These are phyloP conservation scores for Lymantria dispar DNA, from an alignment of 2,888 invertebrate genomes.

Conservation along the genomic window DNA sequence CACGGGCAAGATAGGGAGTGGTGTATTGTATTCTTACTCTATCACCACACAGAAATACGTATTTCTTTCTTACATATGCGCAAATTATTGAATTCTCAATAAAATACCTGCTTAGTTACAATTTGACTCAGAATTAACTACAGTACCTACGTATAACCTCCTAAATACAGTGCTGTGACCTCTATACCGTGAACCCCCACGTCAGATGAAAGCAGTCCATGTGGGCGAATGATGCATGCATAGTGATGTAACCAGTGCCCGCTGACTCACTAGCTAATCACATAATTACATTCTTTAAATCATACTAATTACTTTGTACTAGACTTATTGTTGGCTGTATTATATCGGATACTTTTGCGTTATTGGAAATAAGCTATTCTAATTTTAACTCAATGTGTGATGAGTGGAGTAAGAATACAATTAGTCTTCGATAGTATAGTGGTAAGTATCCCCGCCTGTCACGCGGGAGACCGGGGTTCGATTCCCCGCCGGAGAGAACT, in stretches of 20 bases:
- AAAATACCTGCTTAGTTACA: background rate
- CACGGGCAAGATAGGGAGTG: too few relatives aligned
- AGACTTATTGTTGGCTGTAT: constrained; percentile 10
- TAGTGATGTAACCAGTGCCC: constrained; percentile 27
- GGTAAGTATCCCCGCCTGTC: constrained; percentile 83
- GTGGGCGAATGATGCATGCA: constrained; percentile 34
- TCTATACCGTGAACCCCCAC: constrained; percentile 17
- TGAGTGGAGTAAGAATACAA: too few relatives aligned
- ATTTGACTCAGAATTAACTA: background rate
- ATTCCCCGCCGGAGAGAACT: constrained; percentile 79
- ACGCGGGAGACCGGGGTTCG: constrained; percentile 84
- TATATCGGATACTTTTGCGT: background rate
- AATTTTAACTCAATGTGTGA: too few relatives aligned
- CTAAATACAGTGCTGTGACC: constrained; percentile 18
- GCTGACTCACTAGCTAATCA: constrained; percentile 27
- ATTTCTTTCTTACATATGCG: too few relatives aligned
- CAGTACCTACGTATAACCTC: background rate
- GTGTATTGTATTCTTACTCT: too few relatives aligned
- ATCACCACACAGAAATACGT: too few relatives aligned
- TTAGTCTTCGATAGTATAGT: constrained; percentile 82
- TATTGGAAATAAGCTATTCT: too few relatives aligned
- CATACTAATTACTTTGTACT: constrained; percentile 19
- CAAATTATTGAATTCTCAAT: background rate
- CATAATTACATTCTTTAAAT: constrained; percentile 30
- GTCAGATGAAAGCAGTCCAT: constrained; percentile 24